Evolutionary conservation across 2,113 vertebrate species (phyloP).

Genomic region (Platanista minor): DNA sequence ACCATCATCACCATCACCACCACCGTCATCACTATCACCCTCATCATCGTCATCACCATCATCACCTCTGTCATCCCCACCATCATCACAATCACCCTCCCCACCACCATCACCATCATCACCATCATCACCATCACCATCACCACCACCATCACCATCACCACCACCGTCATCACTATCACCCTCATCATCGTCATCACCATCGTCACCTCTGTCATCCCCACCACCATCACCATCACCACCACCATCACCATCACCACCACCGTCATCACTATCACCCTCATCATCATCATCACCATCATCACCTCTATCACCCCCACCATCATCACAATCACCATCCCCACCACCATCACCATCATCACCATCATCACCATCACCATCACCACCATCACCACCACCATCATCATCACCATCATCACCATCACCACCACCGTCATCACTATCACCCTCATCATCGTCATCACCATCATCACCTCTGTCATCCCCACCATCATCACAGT

Average conservation of each 20-base stretch:
- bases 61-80: too few species aligned
- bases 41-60: background rate
- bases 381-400: accelerated
- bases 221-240: accelerated
- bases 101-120: background rate
- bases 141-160: accelerated
- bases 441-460: accelerated
- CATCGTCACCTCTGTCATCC: accelerated
- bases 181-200: accelerated
- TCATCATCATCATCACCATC: accelerated
- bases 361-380: accelerated
- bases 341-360: accelerated
- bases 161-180: accelerated
- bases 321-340: accelerated
- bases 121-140: background rate
- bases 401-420: background rate
- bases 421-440: accelerated
- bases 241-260: accelerated
- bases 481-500: too few species aligned
- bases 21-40: too few species aligned
- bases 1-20: background rate
- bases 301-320: accelerated
- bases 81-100: too few species aligned
- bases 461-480: too few species aligned
- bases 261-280: accelerated